Base-by-base conservation (phyloP, 2,113 vertebrate genomes). In the Platysternon megacephalum region DNA sequence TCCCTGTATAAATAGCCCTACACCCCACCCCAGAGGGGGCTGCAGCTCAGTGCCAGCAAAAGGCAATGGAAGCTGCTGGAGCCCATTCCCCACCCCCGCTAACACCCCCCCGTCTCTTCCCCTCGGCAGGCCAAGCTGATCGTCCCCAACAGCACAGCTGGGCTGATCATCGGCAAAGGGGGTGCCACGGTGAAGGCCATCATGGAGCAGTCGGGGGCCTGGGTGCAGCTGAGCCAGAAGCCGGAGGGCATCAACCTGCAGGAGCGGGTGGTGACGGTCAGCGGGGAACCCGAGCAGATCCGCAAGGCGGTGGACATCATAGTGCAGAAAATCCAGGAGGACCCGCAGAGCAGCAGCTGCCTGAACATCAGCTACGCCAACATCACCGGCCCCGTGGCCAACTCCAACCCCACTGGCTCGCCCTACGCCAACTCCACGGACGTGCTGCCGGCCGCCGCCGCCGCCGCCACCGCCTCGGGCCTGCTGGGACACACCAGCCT, bases 301-400 rank as follows among this genome's bases (percentile, higher is more conserved):
- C 99, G 99, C 94, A 99, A 99, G 95, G 99, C 99, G 0, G 98
- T 99, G 86, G 98, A 99, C 98, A 99, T 99, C 98, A 99, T 99
- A 46, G 99, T 99, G 68, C 99, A 99, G 98, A 99, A 99, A 98
- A 99, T 99, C 95, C 99, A 99, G 97, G 99, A 99, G 96, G 99
- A 99, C 68, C 99, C 99, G 0, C 99, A 99, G 98, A 99, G 99
- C 98, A 99, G 99, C 96, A 99, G 99, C 98, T 99, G 99, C 97
- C 99, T 99, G 96, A 99, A 99, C 98, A 99, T 99, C 97, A 99
- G 99, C 97, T 99, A 99, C 87, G 99, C 99, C 98, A 99, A 99
- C 97, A 99, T 99, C 97, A 99, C 99, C 0, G 99, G 99, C 85
- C 99, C 99, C 0, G 99, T 99, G 51, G 99, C 99, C 98, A 99